Conservation (phyloP, 2,113 vertebrate species). For the Vireo altiloquus region DNA sequence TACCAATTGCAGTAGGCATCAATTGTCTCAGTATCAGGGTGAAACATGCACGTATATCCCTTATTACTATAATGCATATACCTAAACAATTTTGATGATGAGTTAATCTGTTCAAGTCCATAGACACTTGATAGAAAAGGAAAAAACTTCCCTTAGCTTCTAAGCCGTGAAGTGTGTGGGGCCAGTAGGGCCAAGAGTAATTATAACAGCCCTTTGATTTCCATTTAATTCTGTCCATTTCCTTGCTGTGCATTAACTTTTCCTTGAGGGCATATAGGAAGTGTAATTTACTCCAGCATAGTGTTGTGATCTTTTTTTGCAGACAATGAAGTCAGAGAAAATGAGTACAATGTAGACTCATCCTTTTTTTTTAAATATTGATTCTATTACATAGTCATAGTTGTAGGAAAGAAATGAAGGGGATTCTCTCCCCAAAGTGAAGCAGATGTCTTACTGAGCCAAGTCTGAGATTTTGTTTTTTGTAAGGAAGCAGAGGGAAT, state of each 20-base stretch:
- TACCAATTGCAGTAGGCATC: background rate
- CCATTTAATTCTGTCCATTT: background rate
- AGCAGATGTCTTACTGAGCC: background rate
- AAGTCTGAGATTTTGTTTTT: slow-evolving; percentile 29
- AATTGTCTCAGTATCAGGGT: background rate
- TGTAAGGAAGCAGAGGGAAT: slow-evolving; percentile 19
- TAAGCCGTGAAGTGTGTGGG: background rate
- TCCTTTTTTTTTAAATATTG: background rate
- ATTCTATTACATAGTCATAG: background rate
- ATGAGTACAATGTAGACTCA: background rate
- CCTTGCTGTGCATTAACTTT: background rate
- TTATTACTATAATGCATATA: background rate
- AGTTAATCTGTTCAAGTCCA: background rate
- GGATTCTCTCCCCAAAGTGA: slow-evolving; percentile 7
- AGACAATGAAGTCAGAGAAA: background rate
- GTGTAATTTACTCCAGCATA: background rate
- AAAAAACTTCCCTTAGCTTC: background rate
- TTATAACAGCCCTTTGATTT: background rate
- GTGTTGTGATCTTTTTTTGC: background rate
- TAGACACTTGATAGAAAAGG: background rate
- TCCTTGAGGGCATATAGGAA: background rate
- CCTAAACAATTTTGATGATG: background rate
- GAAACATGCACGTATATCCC: background rate
- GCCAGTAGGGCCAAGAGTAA: background rate
- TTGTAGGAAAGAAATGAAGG: background rate